These are phyloP conservation scores for Lethrus apterus DNA, from an alignment of 1,140 invertebrate species.

Conservation along the genomic window DNA sequence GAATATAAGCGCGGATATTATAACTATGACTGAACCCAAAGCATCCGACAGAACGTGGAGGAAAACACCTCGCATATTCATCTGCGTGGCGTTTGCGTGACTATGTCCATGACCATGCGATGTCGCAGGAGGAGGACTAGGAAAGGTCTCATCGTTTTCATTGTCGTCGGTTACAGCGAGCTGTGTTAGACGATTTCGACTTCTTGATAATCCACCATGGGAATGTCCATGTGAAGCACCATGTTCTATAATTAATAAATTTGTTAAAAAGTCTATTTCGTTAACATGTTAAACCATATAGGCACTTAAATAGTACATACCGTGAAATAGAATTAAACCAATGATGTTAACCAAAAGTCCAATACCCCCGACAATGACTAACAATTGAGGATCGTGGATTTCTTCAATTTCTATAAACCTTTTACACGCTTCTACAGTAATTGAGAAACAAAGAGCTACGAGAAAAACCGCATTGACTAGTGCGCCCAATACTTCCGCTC, in stretches of 20 bases:
- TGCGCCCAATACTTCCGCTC: conserved; percentile 89
- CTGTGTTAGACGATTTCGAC: conserved; percentile 53
- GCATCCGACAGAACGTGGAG: conserved; percentile 96
- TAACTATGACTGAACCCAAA: conserved; percentile 91
- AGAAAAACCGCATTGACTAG: conserved; percentile 88
- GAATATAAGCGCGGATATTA: conserved; percentile 85
- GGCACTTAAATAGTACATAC: too few relatives aligned
- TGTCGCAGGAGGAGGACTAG: conserved; percentile 40
- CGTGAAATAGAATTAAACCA: conserved; percentile 75
- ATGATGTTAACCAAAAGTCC: conserved; percentile 79
- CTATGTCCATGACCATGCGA: conserved; percentile 27
- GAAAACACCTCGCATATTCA: conserved; percentile 98
- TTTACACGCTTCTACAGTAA: conserved; percentile 83
- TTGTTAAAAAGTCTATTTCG: too few relatives aligned
- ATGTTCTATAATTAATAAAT: conserved; percentile 70
- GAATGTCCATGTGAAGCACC: conserved; percentile 63
- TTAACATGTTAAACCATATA: too few relatives aligned
- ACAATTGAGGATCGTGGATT: conserved; percentile 71
- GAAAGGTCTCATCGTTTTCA: conserved; percentile 70
- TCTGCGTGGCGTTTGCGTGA: conserved; percentile 55
- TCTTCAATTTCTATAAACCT: conserved; percentile 77
- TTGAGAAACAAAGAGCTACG: conserved; percentile 88
- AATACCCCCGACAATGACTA: conserved; percentile 69
- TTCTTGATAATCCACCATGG: conserved; percentile 58
- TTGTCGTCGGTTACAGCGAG: conserved; percentile 67